phyloP scores from a whole-genome alignment of 2,797 vertebrate genomes.

The Picus viridis region DNA sequence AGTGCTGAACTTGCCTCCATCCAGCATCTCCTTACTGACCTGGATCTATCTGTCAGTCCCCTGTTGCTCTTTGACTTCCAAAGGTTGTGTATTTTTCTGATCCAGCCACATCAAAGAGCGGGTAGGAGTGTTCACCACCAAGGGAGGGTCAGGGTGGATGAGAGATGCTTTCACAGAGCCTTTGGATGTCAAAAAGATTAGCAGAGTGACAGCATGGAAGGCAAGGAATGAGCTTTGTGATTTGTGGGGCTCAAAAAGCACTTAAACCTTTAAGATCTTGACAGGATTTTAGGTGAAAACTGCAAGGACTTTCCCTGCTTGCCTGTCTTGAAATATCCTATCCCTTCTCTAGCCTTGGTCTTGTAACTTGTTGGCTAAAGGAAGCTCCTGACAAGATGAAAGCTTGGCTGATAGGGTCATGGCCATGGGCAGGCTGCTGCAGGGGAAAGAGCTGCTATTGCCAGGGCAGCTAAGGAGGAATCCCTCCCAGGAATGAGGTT shows the following conservation, averaged over 20 bases:
- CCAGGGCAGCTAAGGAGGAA: not conserved
- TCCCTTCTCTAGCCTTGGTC: not conserved
- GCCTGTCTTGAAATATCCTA: not conserved
- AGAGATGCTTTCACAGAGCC: constrained; percentile 21
- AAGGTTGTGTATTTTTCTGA: not conserved
- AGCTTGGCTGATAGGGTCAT: fast-evolving
- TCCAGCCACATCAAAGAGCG: not conserved
- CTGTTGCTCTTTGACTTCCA: not conserved
- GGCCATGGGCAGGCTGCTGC: not conserved
- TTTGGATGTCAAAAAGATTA: constrained; percentile 39
- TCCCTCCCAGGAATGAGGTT: not conserved
- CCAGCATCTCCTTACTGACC: not conserved
- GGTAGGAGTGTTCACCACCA: not conserved
- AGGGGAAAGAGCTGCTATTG: not conserved
- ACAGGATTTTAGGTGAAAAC: constrained; percentile 16
- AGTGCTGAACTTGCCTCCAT: not conserved
- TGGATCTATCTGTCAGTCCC: fast-evolving
- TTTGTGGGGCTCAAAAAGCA: not conserved
- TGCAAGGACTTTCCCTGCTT: not conserved
- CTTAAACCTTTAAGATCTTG: constrained; percentile 35
- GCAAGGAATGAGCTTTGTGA: not conserved
- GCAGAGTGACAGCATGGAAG: not conserved
- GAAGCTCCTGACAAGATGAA: not conserved
- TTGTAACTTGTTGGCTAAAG: not conserved
- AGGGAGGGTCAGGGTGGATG: not conserved